These are phyloP conservation scores for Coranthus polyacanthus DNA, from an alignment of 2,797 vertebrate genomes.

Conservation along the genomic window DNA sequence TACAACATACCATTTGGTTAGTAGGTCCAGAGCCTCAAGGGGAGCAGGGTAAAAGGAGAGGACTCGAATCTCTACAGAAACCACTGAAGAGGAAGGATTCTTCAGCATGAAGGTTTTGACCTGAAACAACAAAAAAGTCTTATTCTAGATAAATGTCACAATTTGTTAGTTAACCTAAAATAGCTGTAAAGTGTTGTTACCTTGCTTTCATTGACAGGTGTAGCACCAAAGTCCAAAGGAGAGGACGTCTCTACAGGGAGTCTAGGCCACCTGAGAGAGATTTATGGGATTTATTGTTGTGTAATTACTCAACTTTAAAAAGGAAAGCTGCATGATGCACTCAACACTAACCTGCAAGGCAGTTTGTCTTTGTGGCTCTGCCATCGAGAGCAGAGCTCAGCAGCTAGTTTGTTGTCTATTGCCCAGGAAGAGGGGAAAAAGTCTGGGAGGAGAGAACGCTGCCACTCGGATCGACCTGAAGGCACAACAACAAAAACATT, in stretches of 20 bases:
- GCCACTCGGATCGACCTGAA: slow-evolving; percentile 90
- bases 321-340: neutral
- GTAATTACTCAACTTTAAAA: neutral
- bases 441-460: slow-evolving; percentile 90
- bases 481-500: slow-evolving; percentile 11
- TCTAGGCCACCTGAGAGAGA: slow-evolving; percentile 85
- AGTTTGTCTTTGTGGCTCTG: slow-evolving; percentile 87
- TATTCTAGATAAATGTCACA: slow-evolving; percentile 4
- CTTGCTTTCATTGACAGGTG: slow-evolving; percentile 92
- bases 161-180: neutral
- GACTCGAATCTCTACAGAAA: slow-evolving; percentile 92
- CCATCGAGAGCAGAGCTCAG: slow-evolving; percentile 91
- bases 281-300: neutral
- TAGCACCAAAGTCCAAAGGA: slow-evolving; percentile 91
- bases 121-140: slow-evolving; percentile 71
- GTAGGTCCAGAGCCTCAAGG: slow-evolving; percentile 88
- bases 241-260: slow-evolving; percentile 85
- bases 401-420: slow-evolving; percentile 90
- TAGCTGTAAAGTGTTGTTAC: slow-evolving; percentile 76
- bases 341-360: slow-evolving; percentile 87
- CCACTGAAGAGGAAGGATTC: slow-evolving; percentile 92
- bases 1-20: slow-evolving; percentile 91
- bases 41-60: slow-evolving; percentile 92
- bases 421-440: slow-evolving; percentile 86
- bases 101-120: slow-evolving; percentile 91